A percentile compares a stretch with the other conserved stretches of the same genome.
These are phyloP conservation scores for Microctenopoma stevenorrisi DNA, from an alignment of 2,797 vertebrate species.

Conservation along the genomic window DNA sequence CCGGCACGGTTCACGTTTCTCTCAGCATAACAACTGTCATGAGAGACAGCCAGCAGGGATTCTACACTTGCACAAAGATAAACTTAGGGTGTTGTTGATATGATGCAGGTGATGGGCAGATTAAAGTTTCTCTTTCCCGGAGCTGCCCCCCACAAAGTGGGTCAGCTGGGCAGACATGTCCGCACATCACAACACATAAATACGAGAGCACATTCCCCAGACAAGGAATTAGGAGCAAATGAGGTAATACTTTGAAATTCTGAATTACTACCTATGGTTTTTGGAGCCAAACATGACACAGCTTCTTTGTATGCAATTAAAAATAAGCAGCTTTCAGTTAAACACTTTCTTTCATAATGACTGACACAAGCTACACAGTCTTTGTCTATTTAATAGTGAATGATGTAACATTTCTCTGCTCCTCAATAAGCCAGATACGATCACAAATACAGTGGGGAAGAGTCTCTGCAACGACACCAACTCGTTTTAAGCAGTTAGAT, in stretches of 20 bases:
- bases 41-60: constrained; percentile 46
- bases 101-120: constrained; percentile 17
- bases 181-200: no score
- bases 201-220: not conserved
- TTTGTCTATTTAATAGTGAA: constrained; percentile 23
- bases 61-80: constrained; percentile 50
- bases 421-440: constrained; percentile 22
- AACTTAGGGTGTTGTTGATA: constrained; percentile 42
- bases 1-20: constrained; percentile 73
- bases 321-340: constrained; percentile 5
- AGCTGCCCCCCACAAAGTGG: constrained; percentile 26
- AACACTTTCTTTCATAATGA: constrained; percentile 13
- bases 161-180: not conserved
- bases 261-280: constrained; percentile 31
- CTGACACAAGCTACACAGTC: constrained; percentile 22
- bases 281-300: constrained; percentile 27
- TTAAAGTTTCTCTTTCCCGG: constrained; percentile 39
- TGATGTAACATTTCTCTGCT: constrained; percentile 29
- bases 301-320: constrained; percentile 24
- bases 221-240: constrained; percentile 15
- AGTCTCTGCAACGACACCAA: not conserved
- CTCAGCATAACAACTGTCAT: constrained; percentile 66
- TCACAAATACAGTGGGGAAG: not conserved
- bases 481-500: not conserved
- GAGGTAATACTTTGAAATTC: constrained; percentile 26